A percentile compares a stretch with the other conserved stretches of the same genome.
These are phyloP conservation scores for Desmophyllum pertusum DNA, from an alignment of 92 coral and sea anemone species.

Conservation along the genomic window DNA sequence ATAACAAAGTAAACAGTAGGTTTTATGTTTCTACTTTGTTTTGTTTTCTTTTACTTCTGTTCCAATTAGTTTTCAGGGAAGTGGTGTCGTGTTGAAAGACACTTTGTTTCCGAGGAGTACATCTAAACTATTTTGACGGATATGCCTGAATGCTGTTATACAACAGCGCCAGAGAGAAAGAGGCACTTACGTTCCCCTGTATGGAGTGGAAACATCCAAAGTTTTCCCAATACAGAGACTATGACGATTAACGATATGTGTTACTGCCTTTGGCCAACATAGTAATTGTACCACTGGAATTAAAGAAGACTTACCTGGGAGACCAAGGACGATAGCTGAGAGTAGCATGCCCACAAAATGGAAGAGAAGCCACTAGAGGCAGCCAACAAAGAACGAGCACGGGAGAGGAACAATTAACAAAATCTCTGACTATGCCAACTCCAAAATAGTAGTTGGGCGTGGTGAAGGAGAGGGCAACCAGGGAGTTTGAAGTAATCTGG, in stretches of 20 bases:
- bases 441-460: slow-evolving; percentile 42
- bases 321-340: slow-evolving; percentile 11
- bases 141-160: slow-evolving; percentile 15
- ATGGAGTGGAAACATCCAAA: slow-evolving; percentile 39
- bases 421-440: slow-evolving; percentile 3
- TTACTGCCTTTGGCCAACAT: slow-evolving; percentile 7
- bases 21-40: no score
- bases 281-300: slow-evolving; percentile 2
- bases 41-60: no score
- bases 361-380: slow-evolving; percentile 27
- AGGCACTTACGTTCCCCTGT: slow-evolving; percentile 41
- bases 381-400: slow-evolving; percentile 28
- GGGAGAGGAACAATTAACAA: neutral
- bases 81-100: slow-evolving; percentile 27
- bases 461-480: no score
- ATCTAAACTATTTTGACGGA: neutral
- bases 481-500: slow-evolving; percentile 50
- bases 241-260: slow-evolving; percentile 23
- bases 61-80: slow-evolving; percentile 23
- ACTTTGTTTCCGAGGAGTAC: no score
- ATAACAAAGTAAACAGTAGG: no score
- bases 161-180: slow-evolving; percentile 26
- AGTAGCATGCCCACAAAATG: neutral
- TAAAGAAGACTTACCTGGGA: neutral
- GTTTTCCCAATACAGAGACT: slow-evolving; percentile 19